A percentile compares a stretch with the other conserved stretches of the same genome.
phyloP scores from a whole-genome alignment of 2,888 invertebrate genomes.

The Odiellus spinosus region DNA sequence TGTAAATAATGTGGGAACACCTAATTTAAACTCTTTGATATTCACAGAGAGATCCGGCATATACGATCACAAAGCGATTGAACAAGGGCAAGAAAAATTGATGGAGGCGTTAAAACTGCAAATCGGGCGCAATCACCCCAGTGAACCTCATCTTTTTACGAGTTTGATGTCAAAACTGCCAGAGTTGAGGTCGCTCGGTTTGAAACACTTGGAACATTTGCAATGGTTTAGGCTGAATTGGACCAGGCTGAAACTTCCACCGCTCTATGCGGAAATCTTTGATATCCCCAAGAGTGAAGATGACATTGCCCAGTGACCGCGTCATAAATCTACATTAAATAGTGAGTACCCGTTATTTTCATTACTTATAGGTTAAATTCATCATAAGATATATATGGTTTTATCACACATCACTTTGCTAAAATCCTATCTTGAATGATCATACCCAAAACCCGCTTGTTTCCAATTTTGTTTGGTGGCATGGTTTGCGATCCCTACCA shows the following conservation, averaged over 20 bases:
- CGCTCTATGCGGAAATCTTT: conserved; percentile 89
- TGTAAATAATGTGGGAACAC: no score
- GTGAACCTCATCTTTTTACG: conserved; percentile 41
- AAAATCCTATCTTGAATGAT: no score
- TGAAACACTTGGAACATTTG: conserved; percentile 63
- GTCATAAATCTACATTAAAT: no score
- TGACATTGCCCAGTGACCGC: conserved; percentile 6
- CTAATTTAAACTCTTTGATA: no score
- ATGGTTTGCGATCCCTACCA: no score
- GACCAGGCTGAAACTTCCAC: conserved; percentile 57
- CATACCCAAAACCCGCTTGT: no score
- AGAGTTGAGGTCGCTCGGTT: conserved; percentile 62
- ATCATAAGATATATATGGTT: no score
- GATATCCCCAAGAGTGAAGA: conserved; percentile 52
- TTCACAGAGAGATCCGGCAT: conserved; percentile 58
- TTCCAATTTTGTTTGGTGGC: no score
- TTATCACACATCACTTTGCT: no score
- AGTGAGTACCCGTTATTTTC: no score
- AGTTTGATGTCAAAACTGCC: conserved; percentile 45
- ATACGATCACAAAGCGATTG: conserved; percentile 58
- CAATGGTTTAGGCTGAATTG: conserved; percentile 75
- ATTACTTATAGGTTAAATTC: no score
- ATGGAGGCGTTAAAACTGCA: conserved; percentile 74
- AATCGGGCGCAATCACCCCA: conserved; percentile 43
- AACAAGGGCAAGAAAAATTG: conserved; percentile 60